Base-by-base conservation (phyloP, 1,140 invertebrate species). In the Nasonia vitripennis region DNA sequence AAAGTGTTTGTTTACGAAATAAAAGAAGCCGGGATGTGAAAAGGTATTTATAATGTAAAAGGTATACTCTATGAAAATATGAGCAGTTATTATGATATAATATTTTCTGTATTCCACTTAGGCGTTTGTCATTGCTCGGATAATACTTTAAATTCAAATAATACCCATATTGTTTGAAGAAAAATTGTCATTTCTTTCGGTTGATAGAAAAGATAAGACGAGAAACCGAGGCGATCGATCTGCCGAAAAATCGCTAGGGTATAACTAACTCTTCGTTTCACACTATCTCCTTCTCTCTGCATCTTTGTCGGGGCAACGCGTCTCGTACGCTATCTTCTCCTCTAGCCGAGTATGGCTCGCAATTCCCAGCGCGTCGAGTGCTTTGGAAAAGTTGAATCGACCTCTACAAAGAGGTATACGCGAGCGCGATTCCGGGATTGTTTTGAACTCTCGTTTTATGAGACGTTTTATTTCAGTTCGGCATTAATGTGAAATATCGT, bases 401-500 rank as follows among this genome's bases (percentile, higher is more conserved):
- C 9, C 27, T 74, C 12, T n/a, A 45, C 23, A 48, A 75, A 75
- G 11, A 78, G 31, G 70, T 70, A 17, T 67, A 23, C 20, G 14
- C 27, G 27, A 3, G 31, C 41, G 3, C 71, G 48, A 85, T 81
- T 85, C 55, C 74, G 45, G 73, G 78, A 81, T 81, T 85, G 79
- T 85, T 80, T 85, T 85, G 84, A 85, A 81, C 84, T 81, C 73
- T 55, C 73, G 73, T 85, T 85, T 85, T 81, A 85, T 85, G 84
- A 85, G 84, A 81, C 73, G 70, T 77, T 85, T 85, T 85, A 85
- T 85, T 85, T 85, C 79, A 77, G 84, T 85, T 81, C 79, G 79
- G 84, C 51, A 85, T 85, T 85, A 85, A 85, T 85, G 79, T 85
- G 84, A 85, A 85, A 81, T 85, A 85, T 85, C 71, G 79, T 23